Conservation (phyloP, 2,797 vertebrate genomes). For the Sebastes diploproa region DNA sequence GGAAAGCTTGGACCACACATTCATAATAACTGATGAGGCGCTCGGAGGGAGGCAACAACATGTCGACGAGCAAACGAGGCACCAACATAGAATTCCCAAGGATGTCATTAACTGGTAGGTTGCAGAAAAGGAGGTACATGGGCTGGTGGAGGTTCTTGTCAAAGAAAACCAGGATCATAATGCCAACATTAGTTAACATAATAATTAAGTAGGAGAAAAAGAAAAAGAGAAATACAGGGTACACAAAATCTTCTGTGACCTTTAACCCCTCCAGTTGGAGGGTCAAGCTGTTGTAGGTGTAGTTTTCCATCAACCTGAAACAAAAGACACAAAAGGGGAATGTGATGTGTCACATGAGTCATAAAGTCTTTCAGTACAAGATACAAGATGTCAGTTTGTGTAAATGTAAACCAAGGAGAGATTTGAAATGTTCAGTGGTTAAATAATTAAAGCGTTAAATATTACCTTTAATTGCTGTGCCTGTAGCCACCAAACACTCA, state of each 20-base stretch:
- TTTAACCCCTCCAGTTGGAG: conserved; percentile 62
- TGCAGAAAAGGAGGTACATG: conserved; percentile 83
- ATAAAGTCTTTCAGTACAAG: neutral
- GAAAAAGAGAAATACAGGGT: conserved; percentile 56
- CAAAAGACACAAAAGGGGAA: neutral
- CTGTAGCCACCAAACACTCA: neutral
- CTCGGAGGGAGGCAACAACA: conserved; percentile 72
- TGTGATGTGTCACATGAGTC: neutral
- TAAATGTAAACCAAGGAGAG: neutral
- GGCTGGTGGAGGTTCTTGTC: conserved; percentile 81
- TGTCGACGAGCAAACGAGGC: conserved; percentile 74
- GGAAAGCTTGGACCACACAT: conserved; percentile 85
- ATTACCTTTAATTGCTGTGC: neutral
- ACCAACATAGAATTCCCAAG: conserved; percentile 68
- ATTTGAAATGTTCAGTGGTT: neutral
- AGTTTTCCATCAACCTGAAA: conserved; percentile 61
- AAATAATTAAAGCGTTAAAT: neutral
- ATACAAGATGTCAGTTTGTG: neutral
- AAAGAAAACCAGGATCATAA: conserved; percentile 34
- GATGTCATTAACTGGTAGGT: conserved; percentile 79
- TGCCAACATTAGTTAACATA: conserved; percentile 43
- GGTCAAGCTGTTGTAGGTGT: conserved; percentile 37
- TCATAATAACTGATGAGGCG: conserved; percentile 78
- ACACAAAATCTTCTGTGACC: conserved; percentile 11
- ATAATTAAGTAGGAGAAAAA: conserved; percentile 51